Percentiles rank a stretch among this genome's conserved stretches.
Conservation (phyloP, 2,113 vertebrate species). For the Hylia prasina region DNA sequence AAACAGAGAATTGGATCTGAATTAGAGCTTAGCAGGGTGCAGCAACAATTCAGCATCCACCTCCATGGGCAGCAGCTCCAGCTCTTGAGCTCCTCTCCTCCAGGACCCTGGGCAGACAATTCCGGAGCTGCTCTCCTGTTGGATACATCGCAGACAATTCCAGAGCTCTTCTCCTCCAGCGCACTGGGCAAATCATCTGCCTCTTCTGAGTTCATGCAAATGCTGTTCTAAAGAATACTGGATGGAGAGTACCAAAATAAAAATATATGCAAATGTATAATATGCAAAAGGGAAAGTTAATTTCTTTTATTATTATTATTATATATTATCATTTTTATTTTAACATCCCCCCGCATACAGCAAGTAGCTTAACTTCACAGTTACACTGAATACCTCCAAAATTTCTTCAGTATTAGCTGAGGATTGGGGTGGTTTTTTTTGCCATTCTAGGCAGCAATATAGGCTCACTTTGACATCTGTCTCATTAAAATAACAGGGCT, state of each 20-base stretch:
- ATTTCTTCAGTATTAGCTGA: neutral
- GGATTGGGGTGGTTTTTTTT: neutral
- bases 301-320: neutral
- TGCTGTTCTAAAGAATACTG: neutral
- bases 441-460: neutral
- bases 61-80: neutral
- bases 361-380: neutral
- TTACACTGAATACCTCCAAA: neutral
- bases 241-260: neutral
- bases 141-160: neutral
- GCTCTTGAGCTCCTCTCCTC: neutral
- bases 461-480: neutral
- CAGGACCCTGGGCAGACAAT: neutral
- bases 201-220: neutral
- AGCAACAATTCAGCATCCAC: neutral
- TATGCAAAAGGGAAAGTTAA: neutral
- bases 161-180: neutral
- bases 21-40: neutral
- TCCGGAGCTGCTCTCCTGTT: neutral
- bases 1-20: neutral
- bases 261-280: neutral
- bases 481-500: neutral
- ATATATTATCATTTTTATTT: neutral
- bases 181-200: neutral
- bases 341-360: neutral